Conservation (phyloP, 2,113 vertebrate genomes). For the Triplophysa rosa region DNA sequence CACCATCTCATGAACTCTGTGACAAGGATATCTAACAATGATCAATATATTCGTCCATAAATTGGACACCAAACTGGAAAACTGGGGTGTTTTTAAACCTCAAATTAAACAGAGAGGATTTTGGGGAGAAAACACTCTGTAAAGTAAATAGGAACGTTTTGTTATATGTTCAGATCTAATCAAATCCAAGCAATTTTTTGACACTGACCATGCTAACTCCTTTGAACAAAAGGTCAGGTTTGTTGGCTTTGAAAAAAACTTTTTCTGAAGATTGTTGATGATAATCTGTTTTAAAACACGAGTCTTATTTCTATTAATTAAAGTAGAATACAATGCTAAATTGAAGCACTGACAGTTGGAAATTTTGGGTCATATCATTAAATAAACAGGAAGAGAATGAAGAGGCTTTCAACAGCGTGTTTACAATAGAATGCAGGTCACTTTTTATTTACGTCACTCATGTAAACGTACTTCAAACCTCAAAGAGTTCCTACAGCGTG, state of each 20-base stretch:
- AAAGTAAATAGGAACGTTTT: neutral
- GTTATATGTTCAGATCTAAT: too few relatives aligned
- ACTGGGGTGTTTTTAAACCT: neutral
- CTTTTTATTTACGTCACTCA: neutral
- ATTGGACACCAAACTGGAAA: neutral
- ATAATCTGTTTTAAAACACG: too few relatives aligned
- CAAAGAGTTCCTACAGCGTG: conserved; percentile 24
- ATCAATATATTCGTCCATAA: neutral
- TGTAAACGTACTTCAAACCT: neutral
- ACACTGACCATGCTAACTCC: neutral
- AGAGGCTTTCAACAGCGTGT: neutral
- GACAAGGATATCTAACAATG: neutral
- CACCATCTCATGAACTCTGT: neutral
- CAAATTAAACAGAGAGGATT: neutral
- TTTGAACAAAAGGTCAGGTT: neutral
- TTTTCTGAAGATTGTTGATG: too few relatives aligned
- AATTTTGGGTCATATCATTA: too few relatives aligned
- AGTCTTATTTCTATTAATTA: too few relatives aligned
- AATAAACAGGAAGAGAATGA: neutral
- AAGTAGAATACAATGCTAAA: too few relatives aligned
- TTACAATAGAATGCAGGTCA: conserved; percentile 3
- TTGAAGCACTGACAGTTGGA: too few relatives aligned
- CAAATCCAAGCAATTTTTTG: neutral
- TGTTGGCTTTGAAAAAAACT: too few relatives aligned
- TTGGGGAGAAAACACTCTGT: neutral